Percentiles rank a stretch among this genome's conserved stretches.
phyloP scores from a whole-genome alignment of 2,797 vertebrate species.

The Sciurus carolinensis region DNA sequence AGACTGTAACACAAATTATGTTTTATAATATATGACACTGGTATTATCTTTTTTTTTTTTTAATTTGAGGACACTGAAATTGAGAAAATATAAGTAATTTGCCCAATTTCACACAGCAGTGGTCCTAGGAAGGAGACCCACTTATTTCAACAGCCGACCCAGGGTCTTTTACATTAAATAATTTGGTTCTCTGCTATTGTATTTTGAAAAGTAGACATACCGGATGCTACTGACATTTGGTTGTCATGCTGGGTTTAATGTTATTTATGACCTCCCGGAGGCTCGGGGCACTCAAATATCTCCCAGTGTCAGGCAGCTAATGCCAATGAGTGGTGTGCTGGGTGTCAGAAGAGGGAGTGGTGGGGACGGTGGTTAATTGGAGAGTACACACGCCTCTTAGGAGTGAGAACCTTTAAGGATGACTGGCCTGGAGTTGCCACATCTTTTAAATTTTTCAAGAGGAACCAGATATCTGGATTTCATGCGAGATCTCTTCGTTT shows the following conservation, averaged over 20 bases:
- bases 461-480: constrained; percentile 25
- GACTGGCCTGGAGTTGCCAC: neutral
- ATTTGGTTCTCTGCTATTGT: neutral
- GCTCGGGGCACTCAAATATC: neutral
- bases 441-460: constrained; percentile 6
- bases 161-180: neutral
- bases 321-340: neutral
- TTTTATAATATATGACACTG: neutral
- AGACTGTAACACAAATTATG: neutral
- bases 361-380: neutral
- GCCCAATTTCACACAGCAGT: neutral
- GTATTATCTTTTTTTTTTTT: neutral
- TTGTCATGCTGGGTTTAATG: neutral
- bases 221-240: neutral
- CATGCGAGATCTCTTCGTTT: neutral
- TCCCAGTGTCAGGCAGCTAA: neutral
- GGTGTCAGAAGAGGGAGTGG: neutral
- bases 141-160: neutral
- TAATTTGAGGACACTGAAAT: constrained; percentile 11
- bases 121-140: neutral
- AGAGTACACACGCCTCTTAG: neutral
- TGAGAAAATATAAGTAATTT: constrained; percentile 33
- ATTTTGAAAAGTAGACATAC: neutral
- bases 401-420: neutral
- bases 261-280: neutral